Conservation (phyloP, 2,113 vertebrate species). For the Tachysurus vachellii region DNA sequence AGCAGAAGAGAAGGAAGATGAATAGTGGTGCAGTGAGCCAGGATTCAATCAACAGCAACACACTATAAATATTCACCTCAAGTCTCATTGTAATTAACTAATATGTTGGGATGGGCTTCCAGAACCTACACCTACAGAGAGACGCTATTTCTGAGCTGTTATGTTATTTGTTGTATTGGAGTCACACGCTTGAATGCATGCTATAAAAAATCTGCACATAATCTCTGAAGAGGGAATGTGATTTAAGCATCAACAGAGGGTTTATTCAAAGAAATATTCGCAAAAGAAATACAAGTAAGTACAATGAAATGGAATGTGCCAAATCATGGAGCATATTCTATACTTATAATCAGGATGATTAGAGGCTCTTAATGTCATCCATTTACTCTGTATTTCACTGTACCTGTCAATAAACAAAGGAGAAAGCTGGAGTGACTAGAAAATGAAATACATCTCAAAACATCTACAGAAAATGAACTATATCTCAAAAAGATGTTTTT, state of each 20-base stretch:
- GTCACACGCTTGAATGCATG: neutral
- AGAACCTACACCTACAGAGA: neutral
- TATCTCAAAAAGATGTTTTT: too few relatives aligned
- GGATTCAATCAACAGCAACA: constrained; percentile 40
- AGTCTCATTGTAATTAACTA: constrained; percentile 25
- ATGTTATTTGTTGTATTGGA: neutral
- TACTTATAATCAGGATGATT: neutral
- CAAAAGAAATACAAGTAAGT: neutral
- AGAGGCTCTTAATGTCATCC: neutral
- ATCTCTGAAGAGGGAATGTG: neutral
- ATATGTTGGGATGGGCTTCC: constrained; percentile 20
- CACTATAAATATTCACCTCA: constrained; percentile 46
- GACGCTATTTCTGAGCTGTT: constrained; percentile 1
- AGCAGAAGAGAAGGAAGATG: constrained; percentile 41
- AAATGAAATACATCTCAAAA: neutral
- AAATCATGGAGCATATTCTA: neutral
- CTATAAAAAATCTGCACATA: neutral
- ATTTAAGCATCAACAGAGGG: neutral
- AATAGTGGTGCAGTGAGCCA: constrained; percentile 31
- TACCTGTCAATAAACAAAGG: neutral
- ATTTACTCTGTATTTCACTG: neutral
- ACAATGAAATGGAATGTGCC: too few relatives aligned
- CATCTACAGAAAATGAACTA: too few relatives aligned
- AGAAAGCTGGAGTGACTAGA: neutral
- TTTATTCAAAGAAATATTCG: neutral